These are phyloP conservation scores for Microcebus tavaratra DNA, from an alignment of 2,113 vertebrate genomes.

Conservation along the genomic window DNA sequence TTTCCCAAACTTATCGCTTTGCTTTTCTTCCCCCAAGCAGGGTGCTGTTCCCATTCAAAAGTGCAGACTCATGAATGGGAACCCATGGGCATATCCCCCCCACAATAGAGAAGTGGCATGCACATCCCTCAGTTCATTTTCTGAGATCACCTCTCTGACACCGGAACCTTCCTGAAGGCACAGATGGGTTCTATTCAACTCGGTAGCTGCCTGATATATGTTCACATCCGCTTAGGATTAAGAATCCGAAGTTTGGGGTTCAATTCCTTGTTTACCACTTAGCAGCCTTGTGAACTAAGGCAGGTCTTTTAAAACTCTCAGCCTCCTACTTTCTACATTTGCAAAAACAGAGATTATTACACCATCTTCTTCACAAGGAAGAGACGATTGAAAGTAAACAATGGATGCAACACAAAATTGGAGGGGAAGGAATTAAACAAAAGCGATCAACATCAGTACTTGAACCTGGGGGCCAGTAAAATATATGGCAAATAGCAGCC, in stretches of 20 bases:
- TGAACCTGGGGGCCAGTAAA: not conserved
- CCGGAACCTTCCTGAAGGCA: accelerated
- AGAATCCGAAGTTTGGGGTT: not conserved
- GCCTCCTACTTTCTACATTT: not conserved
- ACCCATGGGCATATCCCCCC: not conserved
- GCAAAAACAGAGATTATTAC: not conserved
- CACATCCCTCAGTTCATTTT: not conserved
- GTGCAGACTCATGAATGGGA: accelerated
- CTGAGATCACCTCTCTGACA: not conserved
- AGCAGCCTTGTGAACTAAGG: not conserved
- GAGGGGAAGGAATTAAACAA: not conserved
- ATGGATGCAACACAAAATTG: not conserved
- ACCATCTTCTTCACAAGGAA: not conserved
- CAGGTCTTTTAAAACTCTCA: not conserved
- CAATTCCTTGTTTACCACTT: not conserved
- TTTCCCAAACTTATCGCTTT: not conserved
- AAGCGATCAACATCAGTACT: no score
- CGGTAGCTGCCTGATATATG: accelerated
- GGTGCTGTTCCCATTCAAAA: not conserved
- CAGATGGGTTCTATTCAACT: accelerated
- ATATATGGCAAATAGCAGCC: accelerated
- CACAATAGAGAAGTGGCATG: not conserved
- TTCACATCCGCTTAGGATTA: accelerated
- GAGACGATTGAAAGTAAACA: not conserved
- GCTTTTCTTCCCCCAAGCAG: not conserved